These are phyloP conservation scores for Rhinoderma darwinii DNA, from an alignment of 2,113 vertebrate genomes.

Conservation along the genomic window DNA sequence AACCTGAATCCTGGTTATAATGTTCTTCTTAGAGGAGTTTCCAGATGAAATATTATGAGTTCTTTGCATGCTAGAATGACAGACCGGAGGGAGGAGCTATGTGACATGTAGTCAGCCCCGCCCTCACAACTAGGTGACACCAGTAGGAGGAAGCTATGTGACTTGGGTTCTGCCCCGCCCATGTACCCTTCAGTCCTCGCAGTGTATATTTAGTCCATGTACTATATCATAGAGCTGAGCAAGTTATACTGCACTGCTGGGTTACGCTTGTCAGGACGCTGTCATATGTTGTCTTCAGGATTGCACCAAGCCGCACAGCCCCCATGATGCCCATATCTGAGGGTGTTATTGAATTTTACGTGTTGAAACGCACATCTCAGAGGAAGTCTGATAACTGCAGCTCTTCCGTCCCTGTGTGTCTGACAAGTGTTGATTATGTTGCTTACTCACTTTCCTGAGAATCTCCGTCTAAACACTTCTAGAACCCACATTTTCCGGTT, in stretches of 20 bases:
- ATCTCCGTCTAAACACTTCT: background rate
- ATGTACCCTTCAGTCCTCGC: background rate
- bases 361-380: background rate
- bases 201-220: background rate
- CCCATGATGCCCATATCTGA: background rate
- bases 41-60: too few species aligned
- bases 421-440: background rate
- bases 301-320: background rate
- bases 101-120: background rate
- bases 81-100: background rate
- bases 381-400: background rate
- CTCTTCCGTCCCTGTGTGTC: background rate
- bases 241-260: background rate
- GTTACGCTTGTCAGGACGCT: background rate
- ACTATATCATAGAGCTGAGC: background rate
- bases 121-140: background rate
- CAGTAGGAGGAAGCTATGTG: slow-evolving; percentile 23
- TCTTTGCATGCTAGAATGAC: background rate
- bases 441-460: background rate
- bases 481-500: background rate
- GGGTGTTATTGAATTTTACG: background rate
- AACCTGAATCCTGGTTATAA: background rate
- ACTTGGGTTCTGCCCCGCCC: background rate
- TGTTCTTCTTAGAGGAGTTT: background rate
- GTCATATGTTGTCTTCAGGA: background rate